A percentile compares a stretch with the other conserved stretches of the same genome.
Evolutionary conservation across 1,140 invertebrate genomes (phyloP).

Genomic region (Popillia japonica): DNA sequence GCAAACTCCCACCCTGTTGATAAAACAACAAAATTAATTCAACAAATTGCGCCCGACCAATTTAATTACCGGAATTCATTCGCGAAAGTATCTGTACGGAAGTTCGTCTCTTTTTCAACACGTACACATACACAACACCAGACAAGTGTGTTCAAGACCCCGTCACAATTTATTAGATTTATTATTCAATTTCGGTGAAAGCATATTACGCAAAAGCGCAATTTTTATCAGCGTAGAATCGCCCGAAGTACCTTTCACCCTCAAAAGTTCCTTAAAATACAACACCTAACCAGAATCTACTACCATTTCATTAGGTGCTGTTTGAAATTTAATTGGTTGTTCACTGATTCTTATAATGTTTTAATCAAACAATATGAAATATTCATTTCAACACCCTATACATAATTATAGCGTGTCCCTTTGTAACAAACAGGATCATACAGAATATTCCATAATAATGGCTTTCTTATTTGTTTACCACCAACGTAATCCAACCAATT

Average conservation of each 20-base stretch:
- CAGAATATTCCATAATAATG: background rate
- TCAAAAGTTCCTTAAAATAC: conserved; percentile 5
- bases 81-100: background rate
- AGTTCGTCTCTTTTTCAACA: conserved; percentile 11
- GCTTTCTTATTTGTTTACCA: background rate
- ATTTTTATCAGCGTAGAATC: conserved; percentile 21
- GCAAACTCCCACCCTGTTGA: too few species aligned
- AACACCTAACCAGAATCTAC: conserved; percentile 12
- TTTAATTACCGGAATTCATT: conserved; percentile 16
- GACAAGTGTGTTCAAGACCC: background rate
- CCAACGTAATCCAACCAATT: background rate
- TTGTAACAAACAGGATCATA: background rate
- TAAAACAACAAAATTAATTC: background rate
- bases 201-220: conserved; percentile 14
- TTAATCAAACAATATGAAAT: background rate
- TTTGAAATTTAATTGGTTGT: background rate
- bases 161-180: conserved; percentile 30
- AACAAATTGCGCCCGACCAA: background rate
- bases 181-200: conserved; percentile 32
- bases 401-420: background rate
- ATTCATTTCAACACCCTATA: background rate
- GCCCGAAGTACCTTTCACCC: background rate
- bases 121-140: too few species aligned
- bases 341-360: background rate
- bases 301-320: conserved; percentile 11